Percentiles rank a stretch among this genome's conserved stretches.
Evolutionary conservation across 1,140 invertebrate species (phyloP).

Genomic region (Dreissena polymorpha): DNA sequence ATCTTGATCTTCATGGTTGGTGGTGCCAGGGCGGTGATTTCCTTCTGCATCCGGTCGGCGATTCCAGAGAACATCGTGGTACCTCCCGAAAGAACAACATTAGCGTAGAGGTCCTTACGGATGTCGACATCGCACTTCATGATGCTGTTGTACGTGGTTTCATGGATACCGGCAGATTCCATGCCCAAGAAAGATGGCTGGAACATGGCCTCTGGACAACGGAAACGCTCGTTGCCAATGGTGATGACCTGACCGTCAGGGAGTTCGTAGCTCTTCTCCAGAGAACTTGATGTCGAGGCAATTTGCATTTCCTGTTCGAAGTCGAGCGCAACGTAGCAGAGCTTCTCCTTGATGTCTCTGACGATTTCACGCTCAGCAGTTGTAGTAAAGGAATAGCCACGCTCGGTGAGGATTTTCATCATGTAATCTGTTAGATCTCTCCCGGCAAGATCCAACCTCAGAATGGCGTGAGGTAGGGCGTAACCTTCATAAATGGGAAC

Average conservation of each 20-base stretch:
- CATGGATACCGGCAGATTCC: no score
- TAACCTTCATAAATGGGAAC: slow-evolving; percentile 94
- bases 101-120: no score
- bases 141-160: no score
- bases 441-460: slow-evolving; percentile 93
- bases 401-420: slow-evolving; percentile 97
- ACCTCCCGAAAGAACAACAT: no score
- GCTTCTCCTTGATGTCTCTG: slow-evolving; percentile 89
- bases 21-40: no score
- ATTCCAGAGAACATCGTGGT: no score
- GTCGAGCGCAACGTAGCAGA: slow-evolving; percentile 78
- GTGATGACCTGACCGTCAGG: slow-evolving; percentile 79
- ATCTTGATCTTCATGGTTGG: no score
- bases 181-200: no score
- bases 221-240: slow-evolving; percentile 74
- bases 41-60: no score
- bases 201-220: no score
- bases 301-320: slow-evolving; percentile 95
- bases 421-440: slow-evolving; percentile 97
- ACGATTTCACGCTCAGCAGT: slow-evolving; percentile 93
- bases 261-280: slow-evolving; percentile 79
- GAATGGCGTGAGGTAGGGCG: slow-evolving; percentile 87
- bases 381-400: slow-evolving; percentile 95
- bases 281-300: slow-evolving; percentile 82
- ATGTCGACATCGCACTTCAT: no score